phyloP scores from a whole-genome alignment of 2,113 vertebrate species.

The Seriola dumerili region DNA sequence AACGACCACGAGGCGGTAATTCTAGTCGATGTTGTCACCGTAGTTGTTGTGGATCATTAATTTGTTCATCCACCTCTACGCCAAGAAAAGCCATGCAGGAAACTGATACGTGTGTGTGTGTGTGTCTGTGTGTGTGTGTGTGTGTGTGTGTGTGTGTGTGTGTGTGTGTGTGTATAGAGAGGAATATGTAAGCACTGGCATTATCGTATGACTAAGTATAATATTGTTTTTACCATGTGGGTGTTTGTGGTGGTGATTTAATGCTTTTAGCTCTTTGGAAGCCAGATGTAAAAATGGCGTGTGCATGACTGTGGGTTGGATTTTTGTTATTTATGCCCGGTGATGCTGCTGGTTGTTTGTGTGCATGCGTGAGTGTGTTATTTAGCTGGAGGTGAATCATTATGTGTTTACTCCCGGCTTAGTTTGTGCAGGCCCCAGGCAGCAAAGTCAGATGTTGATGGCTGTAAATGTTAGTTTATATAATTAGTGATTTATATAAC shows the following conservation, averaged over 20 bases:
- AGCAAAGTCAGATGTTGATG: not conserved
- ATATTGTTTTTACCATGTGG: slow-evolving; percentile 61
- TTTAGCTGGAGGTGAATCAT: slow-evolving; percentile 58
- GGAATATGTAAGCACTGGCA: slow-evolving; percentile 26
- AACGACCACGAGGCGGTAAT: not conserved
- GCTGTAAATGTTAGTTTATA: slow-evolving; percentile 33
- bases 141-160: not conserved
- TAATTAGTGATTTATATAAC: slow-evolving; percentile 12
- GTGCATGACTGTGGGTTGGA: slow-evolving; percentile 7
- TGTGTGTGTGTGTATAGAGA: slow-evolving; percentile 2
- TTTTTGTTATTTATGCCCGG: slow-evolving; percentile 23
- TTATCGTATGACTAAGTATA: slow-evolving; percentile 51
- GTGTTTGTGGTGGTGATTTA: slow-evolving; percentile 43
- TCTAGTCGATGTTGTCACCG: not conserved
- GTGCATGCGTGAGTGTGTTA: not conserved
- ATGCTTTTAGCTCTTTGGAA: slow-evolving; percentile 46
- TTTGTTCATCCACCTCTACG: slow-evolving; percentile 11
- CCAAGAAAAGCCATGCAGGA: slow-evolving; percentile 10
- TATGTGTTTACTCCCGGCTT: slow-evolving; percentile 56
- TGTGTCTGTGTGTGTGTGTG: not conserved
- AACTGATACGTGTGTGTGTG: slow-evolving; percentile 23
- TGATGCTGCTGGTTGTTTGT: slow-evolving; percentile 9
- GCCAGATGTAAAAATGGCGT: slow-evolving; percentile 30
- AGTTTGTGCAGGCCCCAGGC: slow-evolving; percentile 16
- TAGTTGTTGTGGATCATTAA: slow-evolving; percentile 38